Evolutionary conservation across 2,113 vertebrate genomes (phyloP).

Genomic region (Carettochelys insculpta): DNA sequence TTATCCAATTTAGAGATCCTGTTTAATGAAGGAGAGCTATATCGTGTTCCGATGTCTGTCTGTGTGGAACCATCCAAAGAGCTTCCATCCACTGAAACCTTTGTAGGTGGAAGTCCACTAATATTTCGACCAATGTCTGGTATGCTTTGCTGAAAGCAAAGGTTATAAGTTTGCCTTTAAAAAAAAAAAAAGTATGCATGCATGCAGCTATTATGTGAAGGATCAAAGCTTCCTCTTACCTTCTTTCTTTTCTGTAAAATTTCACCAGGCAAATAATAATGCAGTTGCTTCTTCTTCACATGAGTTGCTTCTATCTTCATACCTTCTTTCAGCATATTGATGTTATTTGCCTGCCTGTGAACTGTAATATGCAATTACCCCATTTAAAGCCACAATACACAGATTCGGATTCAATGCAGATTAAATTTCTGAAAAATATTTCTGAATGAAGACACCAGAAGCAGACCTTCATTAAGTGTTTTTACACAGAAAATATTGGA

Average conservation of each 20-base stretch:
- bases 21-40: slow-evolving; percentile 71
- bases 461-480: not conserved
- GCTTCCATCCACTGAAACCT: slow-evolving; percentile 83
- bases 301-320: slow-evolving; percentile 98
- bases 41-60: slow-evolving; percentile 83
- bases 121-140: slow-evolving; percentile 83
- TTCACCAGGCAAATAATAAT: slow-evolving; percentile 92
- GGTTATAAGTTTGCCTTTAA: not conserved
- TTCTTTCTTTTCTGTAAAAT: slow-evolving; percentile 93
- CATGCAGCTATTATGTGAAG: not conserved
- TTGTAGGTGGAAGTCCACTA: slow-evolving; percentile 82
- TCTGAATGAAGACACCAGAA: not conserved
- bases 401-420: not conserved
- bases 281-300: slow-evolving; percentile 94
- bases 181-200: not conserved
- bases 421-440: not conserved
- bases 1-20: slow-evolving; percentile 75
- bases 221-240: slow-evolving; percentile 68
- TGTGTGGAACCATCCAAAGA: slow-evolving; percentile 86
- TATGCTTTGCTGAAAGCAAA: slow-evolving; percentile 81
- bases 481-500: not conserved
- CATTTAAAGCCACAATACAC: not conserved
- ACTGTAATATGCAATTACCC: slow-evolving; percentile 75
- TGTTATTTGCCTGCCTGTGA: slow-evolving; percentile 94
- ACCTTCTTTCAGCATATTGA: slow-evolving; percentile 93